phyloP scores from a whole-genome alignment of 30 jellyfish, hydroid and myxozoan species.

The Haliclystus octoradiatus region DNA sequence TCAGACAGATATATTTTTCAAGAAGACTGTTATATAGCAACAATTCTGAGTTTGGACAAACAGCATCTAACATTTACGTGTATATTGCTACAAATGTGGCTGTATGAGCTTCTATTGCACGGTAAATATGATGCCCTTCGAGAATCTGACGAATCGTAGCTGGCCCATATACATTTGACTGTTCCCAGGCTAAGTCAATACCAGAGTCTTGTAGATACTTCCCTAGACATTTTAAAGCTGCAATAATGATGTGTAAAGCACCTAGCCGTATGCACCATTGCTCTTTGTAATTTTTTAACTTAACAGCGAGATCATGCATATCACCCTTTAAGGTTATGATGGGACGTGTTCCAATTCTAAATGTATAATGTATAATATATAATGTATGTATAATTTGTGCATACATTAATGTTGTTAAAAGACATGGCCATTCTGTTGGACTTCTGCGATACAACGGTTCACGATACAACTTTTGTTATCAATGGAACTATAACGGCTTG shows the following conservation, averaged over 20 bases:
- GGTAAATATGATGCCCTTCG: constrained; percentile 20
- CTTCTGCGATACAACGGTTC: constrained; percentile 4
- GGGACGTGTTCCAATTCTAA: constrained; percentile 3
- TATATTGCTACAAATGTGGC: no score
- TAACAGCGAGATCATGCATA: neutral
- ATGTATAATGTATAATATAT: no score
- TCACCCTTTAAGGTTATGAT: constrained; percentile 14
- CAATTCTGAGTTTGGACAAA: no score
- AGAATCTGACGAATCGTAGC: constrained; percentile 17
- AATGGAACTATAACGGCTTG: no score
- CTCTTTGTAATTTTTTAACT: constrained; percentile 14
- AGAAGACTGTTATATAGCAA: no score
- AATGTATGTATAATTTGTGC: constrained; percentile 14
- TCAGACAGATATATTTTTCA: no score
- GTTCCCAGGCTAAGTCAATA: constrained; percentile 9
- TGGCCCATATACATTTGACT: constrained; percentile 30
- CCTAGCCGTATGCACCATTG: constrained; percentile 15
- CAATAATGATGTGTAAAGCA: constrained; percentile 24
- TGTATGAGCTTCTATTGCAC: constrained; percentile 32
- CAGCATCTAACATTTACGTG: no score
- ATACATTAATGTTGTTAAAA: neutral
- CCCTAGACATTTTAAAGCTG: constrained; percentile 14
- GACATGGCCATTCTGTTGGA: constrained; percentile 19
- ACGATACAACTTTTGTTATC: no score
- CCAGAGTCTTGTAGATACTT: constrained; percentile 33